Percentiles rank a stretch among this genome's conserved stretches.
Evolutionary conservation across 1,140 invertebrate species (phyloP).

Genomic region (Habropoda laboriosa): DNA sequence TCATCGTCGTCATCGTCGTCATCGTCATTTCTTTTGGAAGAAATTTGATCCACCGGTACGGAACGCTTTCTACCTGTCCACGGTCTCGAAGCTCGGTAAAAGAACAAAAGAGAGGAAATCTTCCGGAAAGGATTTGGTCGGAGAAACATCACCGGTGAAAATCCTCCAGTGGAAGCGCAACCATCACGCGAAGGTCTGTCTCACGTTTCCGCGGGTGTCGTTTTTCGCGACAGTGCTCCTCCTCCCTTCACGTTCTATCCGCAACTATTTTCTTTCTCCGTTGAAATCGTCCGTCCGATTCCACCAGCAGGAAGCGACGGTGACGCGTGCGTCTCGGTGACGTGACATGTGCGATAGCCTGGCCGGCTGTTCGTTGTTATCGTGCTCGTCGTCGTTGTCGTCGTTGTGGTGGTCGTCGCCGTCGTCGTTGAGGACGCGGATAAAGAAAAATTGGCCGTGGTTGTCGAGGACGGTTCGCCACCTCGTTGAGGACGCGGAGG

Average conservation of each 20-base stretch:
- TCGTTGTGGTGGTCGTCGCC: constrained; percentile 49
- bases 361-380: constrained; percentile 36
- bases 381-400: constrained; percentile 31
- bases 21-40: neutral
- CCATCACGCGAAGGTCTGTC: neutral
- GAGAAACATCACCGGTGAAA: neutral
- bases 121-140: neutral
- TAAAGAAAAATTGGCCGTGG: constrained; percentile 11
- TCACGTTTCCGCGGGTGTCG: constrained; percentile 17
- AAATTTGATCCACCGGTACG: constrained; percentile 21
- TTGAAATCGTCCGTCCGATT: neutral
- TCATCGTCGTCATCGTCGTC: neutral
- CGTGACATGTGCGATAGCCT: constrained; percentile 68
- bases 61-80: constrained; percentile 31
- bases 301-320: constrained; percentile 19
- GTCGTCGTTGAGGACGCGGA: constrained; percentile 48
- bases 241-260: neutral
- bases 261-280: neutral
- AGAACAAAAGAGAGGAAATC: neutral
- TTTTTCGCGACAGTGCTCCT: constrained; percentile 15
- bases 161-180: constrained; percentile 3
- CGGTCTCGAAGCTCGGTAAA: neutral
- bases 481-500: too few relatives aligned
- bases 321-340: constrained; percentile 24
- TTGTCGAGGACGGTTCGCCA: too few relatives aligned